Evolutionary conservation across 2,888 invertebrate genomes (phyloP), one percentile per base, ranked within the genome.

Genomic region (Macrosoma leucophasiata): DNA sequence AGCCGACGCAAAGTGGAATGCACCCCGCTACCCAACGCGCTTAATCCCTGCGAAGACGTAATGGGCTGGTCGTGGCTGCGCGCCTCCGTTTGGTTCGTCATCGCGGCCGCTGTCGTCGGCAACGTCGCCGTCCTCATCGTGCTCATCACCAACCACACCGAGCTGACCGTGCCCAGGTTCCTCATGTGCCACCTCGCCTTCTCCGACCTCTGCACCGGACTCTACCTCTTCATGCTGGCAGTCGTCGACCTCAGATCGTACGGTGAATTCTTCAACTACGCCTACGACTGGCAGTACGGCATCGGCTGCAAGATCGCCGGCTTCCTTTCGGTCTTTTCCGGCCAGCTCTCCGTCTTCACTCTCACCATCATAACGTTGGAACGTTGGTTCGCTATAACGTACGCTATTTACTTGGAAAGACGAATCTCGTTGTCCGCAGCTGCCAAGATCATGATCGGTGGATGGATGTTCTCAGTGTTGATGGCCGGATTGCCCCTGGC

Each of bases 1-100:
- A 81, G 77, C 13, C 62, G 52, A 1, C 62, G 74, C 5, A 55
- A 79, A 45, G 84, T 91, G 3, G 82, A 86, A 54, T 94, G 94
- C 62, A 86, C 82, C 20, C 95, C 95, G 0, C 84, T 86, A 41
- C 91, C 94, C 0, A 90, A 95, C 67, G 93, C 92, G 0, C 76
- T 95, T 29, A 95, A 94, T 71, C 95, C 95, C 0, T 95, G 95
- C 68, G 95, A 95, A 62, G 95, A 95, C 64, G 93, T 95, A 36
- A 94, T 95, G 91, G 94, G 94, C 13, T 90, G 90, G 66, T 73
- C 88, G 24, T 92, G 91, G 89, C 79, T 94, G 2, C 87, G 94
- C 33, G 87, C 90, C 46, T 90, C 93, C 30, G 94, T 96, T 2
- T 97, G 96, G 96, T 85, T 94, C 49, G 95, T 96, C 14, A 90